These are phyloP conservation scores for Muscicapa adusta DNA, from an alignment of 2,113 vertebrate genomes.

Conservation along the genomic window DNA sequence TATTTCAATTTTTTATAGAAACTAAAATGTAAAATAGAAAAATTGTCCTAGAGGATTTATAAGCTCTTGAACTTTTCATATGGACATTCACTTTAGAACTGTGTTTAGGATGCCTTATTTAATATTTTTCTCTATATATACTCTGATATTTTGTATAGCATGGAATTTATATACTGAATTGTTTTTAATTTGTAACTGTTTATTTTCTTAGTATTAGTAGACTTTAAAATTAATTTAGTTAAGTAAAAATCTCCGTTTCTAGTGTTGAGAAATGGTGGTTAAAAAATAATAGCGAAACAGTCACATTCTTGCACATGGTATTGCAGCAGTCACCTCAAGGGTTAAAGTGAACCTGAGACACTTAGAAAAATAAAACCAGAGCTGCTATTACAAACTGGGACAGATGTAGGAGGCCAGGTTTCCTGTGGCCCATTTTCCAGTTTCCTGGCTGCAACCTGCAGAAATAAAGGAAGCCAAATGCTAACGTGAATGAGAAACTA, in stretches of 20 bases:
- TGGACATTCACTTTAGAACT: not conserved
- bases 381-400: constrained; percentile 75
- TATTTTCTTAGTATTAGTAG: not conserved
- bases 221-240: not conserved
- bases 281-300: not conserved
- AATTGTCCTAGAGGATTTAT: not conserved
- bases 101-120: not conserved
- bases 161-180: not conserved
- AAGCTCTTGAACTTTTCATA: not conserved
- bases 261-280: not conserved
- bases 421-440: constrained; percentile 83
- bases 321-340: constrained; percentile 37
- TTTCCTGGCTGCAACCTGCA: constrained; percentile 80
- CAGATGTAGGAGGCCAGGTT: constrained; percentile 83
- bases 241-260: not conserved
- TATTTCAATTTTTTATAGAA: not conserved
- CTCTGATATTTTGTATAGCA: not conserved
- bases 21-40: not conserved
- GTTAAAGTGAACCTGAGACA: constrained; percentile 73
- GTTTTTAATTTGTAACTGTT: not conserved
- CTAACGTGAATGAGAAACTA: constrained; percentile 63
- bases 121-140: not conserved
- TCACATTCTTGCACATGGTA: not conserved
- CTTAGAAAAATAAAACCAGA: constrained; percentile 76
- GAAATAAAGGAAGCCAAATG: constrained; percentile 72